Evolutionary conservation across 2,888 invertebrate genomes (phyloP), one percentile per base, ranked within the genome.

Genomic region (Trachelus iudaicus): DNA sequence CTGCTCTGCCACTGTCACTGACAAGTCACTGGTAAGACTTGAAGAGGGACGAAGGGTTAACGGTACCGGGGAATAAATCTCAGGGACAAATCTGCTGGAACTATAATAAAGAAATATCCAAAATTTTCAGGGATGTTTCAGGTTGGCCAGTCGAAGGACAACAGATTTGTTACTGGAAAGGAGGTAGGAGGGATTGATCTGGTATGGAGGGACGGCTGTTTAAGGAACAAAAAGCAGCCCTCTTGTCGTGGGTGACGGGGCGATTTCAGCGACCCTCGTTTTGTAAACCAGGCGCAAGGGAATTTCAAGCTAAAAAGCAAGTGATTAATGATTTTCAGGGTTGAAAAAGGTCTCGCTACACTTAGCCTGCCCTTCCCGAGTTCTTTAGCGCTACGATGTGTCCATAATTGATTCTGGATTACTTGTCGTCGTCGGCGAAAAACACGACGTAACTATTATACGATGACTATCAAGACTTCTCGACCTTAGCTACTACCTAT

Each of bases 241-340:
- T 87, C 86, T 84, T 85, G 87, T 86, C 85, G 83, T 85, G 85
- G 87, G 87, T 90, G 90, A 90, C 90, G 86, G 85, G 85, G 89
- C 90, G 85, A 84, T 89, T 89, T 87, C 85, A 69, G 83, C 87
- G 86, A 89, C 90, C 88, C 89, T 88, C 87, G 86, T 88, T 87
- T 85, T 88, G 89, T 88, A 89, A 91, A 91, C 88, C 89, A 90
- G 89, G 87, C 90, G 88, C 90, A 87, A 90, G 90, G 90, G 90
- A 89, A 89, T 90, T 90, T 88, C 87, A 80, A 85, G 87, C 88
- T 90, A 91, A 91, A 90, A 90, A 90, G 88, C 89, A 81, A 83
- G 88, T 91, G 91, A 91, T 91, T 91, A 90, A 91, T 91, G 91
- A 89, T 89, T 87, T 83, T 79, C 80, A 79, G 82, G 79, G 78